Evolutionary conservation across 2,888 invertebrate species (phyloP).

Genomic region (Lasioglossum vierecki): DNA sequence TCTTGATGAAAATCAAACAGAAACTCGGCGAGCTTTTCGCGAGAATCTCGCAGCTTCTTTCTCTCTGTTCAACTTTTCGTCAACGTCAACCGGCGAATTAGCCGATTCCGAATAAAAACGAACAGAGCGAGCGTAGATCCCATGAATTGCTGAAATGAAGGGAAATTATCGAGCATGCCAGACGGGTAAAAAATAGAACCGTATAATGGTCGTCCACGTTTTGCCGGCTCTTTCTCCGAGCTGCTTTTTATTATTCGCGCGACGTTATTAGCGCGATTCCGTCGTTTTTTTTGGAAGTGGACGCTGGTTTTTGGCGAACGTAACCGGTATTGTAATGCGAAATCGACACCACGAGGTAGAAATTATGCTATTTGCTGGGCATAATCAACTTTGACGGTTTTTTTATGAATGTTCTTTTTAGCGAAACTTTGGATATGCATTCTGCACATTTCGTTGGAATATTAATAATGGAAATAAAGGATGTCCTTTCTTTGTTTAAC

Average conservation of each 20-base stretch:
- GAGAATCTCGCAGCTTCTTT: background rate
- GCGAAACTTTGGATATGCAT: background rate
- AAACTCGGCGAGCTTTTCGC: background rate
- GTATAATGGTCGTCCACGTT: background rate
- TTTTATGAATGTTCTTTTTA: background rate
- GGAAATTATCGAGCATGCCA: slow-evolving; percentile 4
- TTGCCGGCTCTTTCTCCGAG: background rate
- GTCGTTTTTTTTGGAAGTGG: background rate
- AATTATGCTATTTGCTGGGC: background rate
- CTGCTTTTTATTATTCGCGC: background rate
- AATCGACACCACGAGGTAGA: background rate
- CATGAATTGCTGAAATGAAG: background rate
- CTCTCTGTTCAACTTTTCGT: background rate
- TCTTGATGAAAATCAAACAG: slow-evolving; percentile 54
- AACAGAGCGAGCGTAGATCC: background rate
- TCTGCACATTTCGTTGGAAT: too few species aligned
- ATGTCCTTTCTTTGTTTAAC: too few species aligned
- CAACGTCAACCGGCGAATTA: slow-evolving; percentile 17
- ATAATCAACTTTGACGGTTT: background rate
- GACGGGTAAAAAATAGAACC: background rate
- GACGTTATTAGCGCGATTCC: background rate
- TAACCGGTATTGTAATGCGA: background rate
- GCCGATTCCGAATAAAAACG: background rate
- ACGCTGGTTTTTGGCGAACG: background rate
- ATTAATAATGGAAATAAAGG: too few species aligned